Base-by-base conservation (phyloP, 2,888 invertebrate genomes). In the Leptopilina myrica region DNA sequence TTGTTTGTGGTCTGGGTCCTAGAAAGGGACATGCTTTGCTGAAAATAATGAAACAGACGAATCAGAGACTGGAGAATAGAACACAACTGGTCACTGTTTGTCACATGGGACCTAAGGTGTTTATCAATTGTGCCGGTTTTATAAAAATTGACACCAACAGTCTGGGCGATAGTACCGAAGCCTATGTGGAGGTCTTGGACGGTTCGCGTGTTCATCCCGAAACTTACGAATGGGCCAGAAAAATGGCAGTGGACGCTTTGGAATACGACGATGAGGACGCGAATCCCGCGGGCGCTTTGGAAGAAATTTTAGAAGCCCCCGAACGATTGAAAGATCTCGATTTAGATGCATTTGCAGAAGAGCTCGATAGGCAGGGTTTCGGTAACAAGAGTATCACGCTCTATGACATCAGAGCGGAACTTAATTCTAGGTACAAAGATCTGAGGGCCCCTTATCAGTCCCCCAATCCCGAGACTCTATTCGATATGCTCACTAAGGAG, bases 151-250 rank as follows among this genome's bases (percentile, higher is more conserved):
- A 99, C 88, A 99, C 99, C 0, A 97, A 96, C 89, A 97, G 98
- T 82, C 92, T 98, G 67, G 98, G 98, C 1, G 98, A 99, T 87
- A 94, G 97, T 89, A 98, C 98, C 0, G 98, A 98, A 89, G 97
- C 97, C 0, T 98, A 98, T 88, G 97, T 98, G 0, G 97, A 99
- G 93, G 98, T 99, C 2, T 93, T 99, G 76, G 99, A 99, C 90
- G 98, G 99, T 0, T 98, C 99, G 0, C 94, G 99, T 86, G 99
- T 99, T 0, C 99, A 99, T 93, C 99, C 99, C 0, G 99, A 99
- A 93, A 98, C 99, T 0, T 99, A 99, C 91, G 99, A 99, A 90
- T 99, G 99, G 99, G 99, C 99, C 0, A 93, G 99, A 64, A 99
- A 99, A 93, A 99, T 99, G 99, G 99, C 99, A 0, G 98, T 99